Evolutionary conservation across 2,888 invertebrate genomes (phyloP).

Genomic region (Platynereis dumerilii): DNA sequence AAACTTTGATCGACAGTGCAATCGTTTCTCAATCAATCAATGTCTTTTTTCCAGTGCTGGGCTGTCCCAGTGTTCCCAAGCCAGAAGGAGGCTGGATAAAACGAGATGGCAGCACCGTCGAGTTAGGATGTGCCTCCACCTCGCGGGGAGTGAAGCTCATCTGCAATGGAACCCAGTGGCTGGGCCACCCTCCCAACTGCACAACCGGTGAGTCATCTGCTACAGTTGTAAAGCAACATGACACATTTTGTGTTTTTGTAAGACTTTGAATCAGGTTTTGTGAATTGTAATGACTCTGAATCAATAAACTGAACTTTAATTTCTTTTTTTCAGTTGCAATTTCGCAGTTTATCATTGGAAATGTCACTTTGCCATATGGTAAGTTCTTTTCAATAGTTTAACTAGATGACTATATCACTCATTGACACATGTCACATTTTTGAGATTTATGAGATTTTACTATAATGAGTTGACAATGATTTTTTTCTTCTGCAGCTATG

Average conservation of each 20-base stretch:
- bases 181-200: slow-evolving; percentile 1
- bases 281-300: too few relatives aligned
- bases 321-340: not conserved
- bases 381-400: too few relatives aligned
- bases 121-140: slow-evolving; percentile 13
- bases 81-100: slow-evolving; percentile 23
- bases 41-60: slow-evolving; percentile 10
- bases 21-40: too few relatives aligned
- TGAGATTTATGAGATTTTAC: not conserved
- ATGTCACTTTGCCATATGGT: slow-evolving; percentile 20
- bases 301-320: too few relatives aligned
- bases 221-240: not conserved
- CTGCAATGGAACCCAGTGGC: slow-evolving; percentile 19
- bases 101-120: slow-evolving; percentile 7
- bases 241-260: too few relatives aligned
- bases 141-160: slow-evolving; percentile 10
- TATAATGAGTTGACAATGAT: not conserved
- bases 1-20: too few relatives aligned
- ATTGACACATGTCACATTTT: not conserved
- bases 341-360: slow-evolving; percentile 17
- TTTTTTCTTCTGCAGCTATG: slow-evolving; percentile 15
- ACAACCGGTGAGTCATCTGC: not conserved
- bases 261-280: too few relatives aligned
- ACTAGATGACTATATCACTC: not conserved
- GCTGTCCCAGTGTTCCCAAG: slow-evolving; percentile 7